Evolutionary conservation across 2,888 invertebrate species (phyloP).

Genomic region (Chironomus tentans): DNA sequence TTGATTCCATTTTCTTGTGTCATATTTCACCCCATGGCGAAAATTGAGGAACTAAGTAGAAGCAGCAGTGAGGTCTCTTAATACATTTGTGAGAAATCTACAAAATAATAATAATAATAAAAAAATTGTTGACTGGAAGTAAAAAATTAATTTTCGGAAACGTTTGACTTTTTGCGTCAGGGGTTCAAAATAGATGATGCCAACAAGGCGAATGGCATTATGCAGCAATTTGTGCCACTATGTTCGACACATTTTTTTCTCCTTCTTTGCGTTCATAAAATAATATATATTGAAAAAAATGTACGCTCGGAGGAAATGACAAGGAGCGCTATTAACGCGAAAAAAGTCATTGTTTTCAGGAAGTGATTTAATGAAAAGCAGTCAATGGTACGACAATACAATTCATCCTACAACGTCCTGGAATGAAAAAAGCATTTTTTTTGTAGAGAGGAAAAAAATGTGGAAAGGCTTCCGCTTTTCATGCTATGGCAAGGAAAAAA

Average conservation of each 20-base stretch:
- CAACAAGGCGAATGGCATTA: neutral
- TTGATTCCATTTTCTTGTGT: conserved; percentile 25
- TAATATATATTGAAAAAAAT: neutral
- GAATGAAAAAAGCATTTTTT: neutral
- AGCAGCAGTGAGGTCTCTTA: no score
- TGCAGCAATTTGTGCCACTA: conserved; percentile 11
- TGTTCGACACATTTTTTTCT: neutral
- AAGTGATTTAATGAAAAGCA: conserved; percentile 26
- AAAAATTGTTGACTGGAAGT: conserved; percentile 9
- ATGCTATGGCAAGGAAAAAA: neutral
- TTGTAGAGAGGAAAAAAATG: neutral
- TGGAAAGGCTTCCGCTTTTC: conserved; percentile 20
- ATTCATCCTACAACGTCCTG: conserved; percentile 16
- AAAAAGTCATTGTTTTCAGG: conserved; percentile 26
- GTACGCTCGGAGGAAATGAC: neutral
- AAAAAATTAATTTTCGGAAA: conserved; percentile 22
- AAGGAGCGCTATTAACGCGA: neutral
- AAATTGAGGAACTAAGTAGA: neutral
- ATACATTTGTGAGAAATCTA: no score
- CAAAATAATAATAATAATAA: neutral
- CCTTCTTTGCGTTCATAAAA: neutral
- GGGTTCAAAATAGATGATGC: neutral
- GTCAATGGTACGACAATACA: conserved; percentile 11
- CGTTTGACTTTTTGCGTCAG: neutral
- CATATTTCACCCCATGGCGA: conserved; percentile 19